Conservation (phyloP, 2,888 invertebrate species). For the Caenorhabditis sp. region DNA sequence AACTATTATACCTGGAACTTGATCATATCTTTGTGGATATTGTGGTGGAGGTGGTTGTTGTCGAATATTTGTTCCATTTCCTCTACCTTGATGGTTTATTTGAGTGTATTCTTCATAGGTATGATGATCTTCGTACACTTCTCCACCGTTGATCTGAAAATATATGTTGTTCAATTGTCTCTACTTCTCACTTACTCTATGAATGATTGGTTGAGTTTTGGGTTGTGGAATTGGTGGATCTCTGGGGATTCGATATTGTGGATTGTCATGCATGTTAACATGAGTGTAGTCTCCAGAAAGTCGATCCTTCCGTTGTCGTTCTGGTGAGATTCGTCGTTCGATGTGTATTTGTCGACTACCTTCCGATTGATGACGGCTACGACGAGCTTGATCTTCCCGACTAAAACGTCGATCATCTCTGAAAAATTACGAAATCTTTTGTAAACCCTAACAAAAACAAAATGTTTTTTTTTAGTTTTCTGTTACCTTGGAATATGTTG, state of each 20-base stretch:
- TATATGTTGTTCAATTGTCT: too few relatives aligned
- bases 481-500: conserved; percentile 6
- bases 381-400: conserved; percentile 19
- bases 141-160: conserved; percentile 20
- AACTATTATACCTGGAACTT: conserved; percentile 19
- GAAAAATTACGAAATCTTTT: too few relatives aligned
- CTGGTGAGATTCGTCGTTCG: conserved; percentile 33
- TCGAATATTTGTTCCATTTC: not conserved
- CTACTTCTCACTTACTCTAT: conserved; percentile 20
- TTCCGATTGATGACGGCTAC: conserved; percentile 33
- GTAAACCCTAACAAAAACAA: too few relatives aligned
- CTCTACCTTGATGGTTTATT: conserved; percentile 26
- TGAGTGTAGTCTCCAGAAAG: conserved; percentile 7
- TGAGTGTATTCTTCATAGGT: conserved; percentile 35
- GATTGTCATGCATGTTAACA: conserved; percentile 37
- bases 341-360: conserved; percentile 33
- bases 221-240: conserved; percentile 16
- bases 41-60: conserved; percentile 7
- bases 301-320: conserved; percentile 30
- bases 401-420: not conserved
- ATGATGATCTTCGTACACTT: conserved; percentile 29
- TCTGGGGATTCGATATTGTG: conserved; percentile 17
- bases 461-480: not conserved
- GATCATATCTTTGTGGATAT: conserved; percentile 24
- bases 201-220: conserved; percentile 8